phyloP scores from a whole-genome alignment of 2,888 invertebrate genomes.

The Chrysolina haemoptera region DNA sequence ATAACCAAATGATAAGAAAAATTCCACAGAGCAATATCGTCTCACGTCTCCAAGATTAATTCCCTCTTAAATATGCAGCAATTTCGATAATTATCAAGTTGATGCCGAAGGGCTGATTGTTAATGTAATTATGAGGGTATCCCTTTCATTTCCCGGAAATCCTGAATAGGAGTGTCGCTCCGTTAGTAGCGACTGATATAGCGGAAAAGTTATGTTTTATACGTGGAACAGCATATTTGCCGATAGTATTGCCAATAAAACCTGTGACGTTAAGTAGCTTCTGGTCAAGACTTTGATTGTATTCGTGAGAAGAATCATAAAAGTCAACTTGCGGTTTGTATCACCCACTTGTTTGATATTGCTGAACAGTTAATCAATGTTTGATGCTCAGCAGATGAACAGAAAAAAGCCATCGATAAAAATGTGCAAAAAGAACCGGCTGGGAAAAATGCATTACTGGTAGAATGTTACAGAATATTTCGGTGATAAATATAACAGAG shows the following conservation, averaged over 20 bases:
- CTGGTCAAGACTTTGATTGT: background rate
- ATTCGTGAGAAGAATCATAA: background rate
- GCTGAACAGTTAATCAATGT: too few species aligned
- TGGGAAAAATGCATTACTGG: too few species aligned
- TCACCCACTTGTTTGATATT: too few species aligned
- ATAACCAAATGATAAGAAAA: conserved; percentile 13
- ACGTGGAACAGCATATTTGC: conserved; percentile 29
- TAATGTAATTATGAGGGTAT: conserved; percentile 53
- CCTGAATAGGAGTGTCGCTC: conserved; percentile 51
- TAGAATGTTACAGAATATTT: too few species aligned
- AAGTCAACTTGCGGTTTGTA: too few species aligned
- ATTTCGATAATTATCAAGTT: conserved; percentile 42
- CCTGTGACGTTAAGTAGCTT: conserved; percentile 31
- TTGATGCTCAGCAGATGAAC: too few species aligned
- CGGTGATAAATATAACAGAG: too few species aligned
- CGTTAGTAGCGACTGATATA: conserved; percentile 35
- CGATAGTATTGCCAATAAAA: conserved; percentile 34
- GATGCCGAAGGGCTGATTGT: conserved; percentile 48
- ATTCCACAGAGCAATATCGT: background rate
- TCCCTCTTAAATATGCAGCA: conserved; percentile 42
- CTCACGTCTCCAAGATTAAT: conserved; percentile 32
- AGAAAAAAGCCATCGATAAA: too few species aligned
- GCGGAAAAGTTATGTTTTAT: conserved; percentile 37
- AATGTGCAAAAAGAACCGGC: too few species aligned
- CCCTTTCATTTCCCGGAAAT: conserved; percentile 52